Conservation (phyloP, 2,888 invertebrate species). For the Ganaspis brasiliensis region DNA sequence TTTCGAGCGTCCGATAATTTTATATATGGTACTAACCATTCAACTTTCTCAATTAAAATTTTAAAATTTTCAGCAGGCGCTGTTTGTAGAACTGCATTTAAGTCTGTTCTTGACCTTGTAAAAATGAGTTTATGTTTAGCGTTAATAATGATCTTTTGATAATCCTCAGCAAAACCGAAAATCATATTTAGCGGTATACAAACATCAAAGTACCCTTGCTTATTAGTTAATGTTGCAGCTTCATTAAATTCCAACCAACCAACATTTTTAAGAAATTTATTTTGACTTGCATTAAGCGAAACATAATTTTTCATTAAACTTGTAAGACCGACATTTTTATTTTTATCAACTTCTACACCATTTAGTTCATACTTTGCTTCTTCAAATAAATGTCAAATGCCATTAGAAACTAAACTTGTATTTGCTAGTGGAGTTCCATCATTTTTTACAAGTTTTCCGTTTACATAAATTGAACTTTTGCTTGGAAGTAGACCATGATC, state of each 20-base stretch:
- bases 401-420: neutral
- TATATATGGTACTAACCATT: no score
- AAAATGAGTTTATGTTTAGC: no score
- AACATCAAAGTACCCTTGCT: no score
- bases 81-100: neutral
- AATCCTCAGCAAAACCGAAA: no score
- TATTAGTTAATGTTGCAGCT: neutral
- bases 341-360: conserved; percentile 1
- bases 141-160: no score
- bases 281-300: neutral
- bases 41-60: no score
- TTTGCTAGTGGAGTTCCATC: neutral
- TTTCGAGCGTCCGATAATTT: no score
- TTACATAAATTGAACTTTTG: neutral
- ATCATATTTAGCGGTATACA: no score
- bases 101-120: neutral
- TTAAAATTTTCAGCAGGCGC: neutral
- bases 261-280: neutral
- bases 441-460: neutral
- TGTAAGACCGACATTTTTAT: neutral
- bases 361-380: neutral
- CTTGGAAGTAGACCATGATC: no score
- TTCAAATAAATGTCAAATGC: neutral
- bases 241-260: neutral
- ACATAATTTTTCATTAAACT: conserved; percentile 1